Evolutionary conservation across 1,140 invertebrate genomes (phyloP).

Genomic region (Augochlora pura): DNA sequence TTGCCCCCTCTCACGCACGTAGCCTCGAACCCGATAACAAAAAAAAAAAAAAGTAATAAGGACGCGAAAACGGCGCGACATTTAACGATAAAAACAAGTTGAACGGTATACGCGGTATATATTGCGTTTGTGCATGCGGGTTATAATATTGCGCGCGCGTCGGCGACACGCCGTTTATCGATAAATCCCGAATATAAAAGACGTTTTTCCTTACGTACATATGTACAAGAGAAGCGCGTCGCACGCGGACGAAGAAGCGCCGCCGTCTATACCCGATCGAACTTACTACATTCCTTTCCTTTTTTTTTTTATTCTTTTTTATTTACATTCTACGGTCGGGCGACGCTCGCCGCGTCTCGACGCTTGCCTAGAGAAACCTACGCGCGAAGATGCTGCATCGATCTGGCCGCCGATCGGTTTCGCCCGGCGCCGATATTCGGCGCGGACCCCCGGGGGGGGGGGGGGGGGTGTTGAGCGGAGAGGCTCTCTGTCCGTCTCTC

Average conservation of each 20-base stretch:
- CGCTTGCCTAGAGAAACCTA: slow-evolving; percentile 10
- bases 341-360: not conserved
- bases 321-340: slow-evolving; percentile 24
- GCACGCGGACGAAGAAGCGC: not conserved
- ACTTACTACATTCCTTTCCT: no score
- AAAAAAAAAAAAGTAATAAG: no score
- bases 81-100: not conserved
- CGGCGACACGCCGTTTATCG: slow-evolving; percentile 9
- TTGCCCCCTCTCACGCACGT: no score
- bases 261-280: slow-evolving; percentile 5
- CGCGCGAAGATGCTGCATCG: slow-evolving; percentile 5
- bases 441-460: no score
- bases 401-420: no score
- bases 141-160: slow-evolving; percentile 13
- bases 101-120: not conserved
- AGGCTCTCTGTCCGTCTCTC: no score
- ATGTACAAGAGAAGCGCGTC: slow-evolving; percentile 19
- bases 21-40: slow-evolving; percentile 33
- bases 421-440: no score
- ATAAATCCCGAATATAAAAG: slow-evolving; percentile 52
- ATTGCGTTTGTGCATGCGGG: not conserved
- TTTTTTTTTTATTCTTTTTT: no score
- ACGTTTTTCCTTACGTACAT: slow-evolving; percentile 33
- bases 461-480: no score
- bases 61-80: not conserved